These are phyloP conservation scores for Aplocera efformata DNA, from an alignment of 2,888 invertebrate genomes.

Conservation along the genomic window DNA sequence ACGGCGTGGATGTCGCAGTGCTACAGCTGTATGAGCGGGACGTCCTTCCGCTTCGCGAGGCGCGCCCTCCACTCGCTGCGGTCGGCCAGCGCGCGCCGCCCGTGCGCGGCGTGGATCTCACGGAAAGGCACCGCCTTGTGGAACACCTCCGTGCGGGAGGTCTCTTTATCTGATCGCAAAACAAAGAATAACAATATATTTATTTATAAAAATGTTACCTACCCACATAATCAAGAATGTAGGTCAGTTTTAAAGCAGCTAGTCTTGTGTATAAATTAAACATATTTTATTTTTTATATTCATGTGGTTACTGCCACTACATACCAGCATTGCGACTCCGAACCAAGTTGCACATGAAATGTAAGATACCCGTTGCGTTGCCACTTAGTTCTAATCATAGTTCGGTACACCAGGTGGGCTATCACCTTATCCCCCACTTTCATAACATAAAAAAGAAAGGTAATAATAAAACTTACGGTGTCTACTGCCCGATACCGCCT, in stretches of 20 bases:
- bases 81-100: slow-evolving; percentile 84
- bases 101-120: slow-evolving; percentile 85
- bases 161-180: slow-evolving; percentile 72
- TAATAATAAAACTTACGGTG: slow-evolving; percentile 55
- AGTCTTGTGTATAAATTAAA: too few species aligned
- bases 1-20: slow-evolving; percentile 85
- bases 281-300: too few species aligned
- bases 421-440: not conserved
- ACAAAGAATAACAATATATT: slow-evolving; percentile 18
- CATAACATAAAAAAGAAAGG: not conserved
- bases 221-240: too few species aligned
- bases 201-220: too few species aligned
- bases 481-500: slow-evolving; percentile 59
- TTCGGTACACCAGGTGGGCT: too few species aligned
- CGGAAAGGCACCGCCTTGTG: slow-evolving; percentile 82
- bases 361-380: too few species aligned
- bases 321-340: too few species aligned
- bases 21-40: too few species aligned
- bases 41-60: slow-evolving; percentile 50
- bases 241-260: too few species aligned
- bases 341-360: too few species aligned
- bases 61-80: slow-evolving; percentile 84
- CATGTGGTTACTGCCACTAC: too few species aligned
- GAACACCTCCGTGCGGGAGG: slow-evolving; percentile 59
- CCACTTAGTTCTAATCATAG: too few species aligned